Percentiles rank a stretch among this genome's conserved stretches.
Conservation (phyloP, 2,113 vertebrate genomes). For the Ailuropoda melanoleuca region DNA sequence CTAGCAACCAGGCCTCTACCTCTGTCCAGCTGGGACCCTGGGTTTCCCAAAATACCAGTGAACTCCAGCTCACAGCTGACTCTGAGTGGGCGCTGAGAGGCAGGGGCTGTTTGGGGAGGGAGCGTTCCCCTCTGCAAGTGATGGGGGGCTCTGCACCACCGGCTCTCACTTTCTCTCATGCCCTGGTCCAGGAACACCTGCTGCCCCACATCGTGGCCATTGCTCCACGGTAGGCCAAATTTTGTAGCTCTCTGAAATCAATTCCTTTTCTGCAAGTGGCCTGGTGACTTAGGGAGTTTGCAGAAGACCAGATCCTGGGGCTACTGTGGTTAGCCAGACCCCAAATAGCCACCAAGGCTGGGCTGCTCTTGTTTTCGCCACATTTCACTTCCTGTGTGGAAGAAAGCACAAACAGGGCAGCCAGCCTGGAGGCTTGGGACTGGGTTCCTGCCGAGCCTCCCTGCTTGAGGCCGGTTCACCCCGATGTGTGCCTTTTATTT, state of each 20-base stretch:
- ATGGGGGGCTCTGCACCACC: rapidly evolving
- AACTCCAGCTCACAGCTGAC: not conserved
- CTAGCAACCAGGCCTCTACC: not conserved
- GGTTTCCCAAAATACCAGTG: not conserved
- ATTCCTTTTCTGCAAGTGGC: not conserved
- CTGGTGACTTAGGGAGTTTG: not conserved
- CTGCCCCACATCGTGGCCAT: rapidly evolving
- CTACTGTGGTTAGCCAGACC: not conserved
- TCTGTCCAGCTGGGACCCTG: not conserved
- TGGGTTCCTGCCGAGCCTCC: not conserved
- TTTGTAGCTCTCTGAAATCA: not conserved
- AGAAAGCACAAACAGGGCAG: not conserved
- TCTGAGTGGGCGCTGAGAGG: not conserved
- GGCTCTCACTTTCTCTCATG: not conserved
- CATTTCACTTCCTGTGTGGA: not conserved
- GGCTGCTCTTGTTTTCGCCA: not conserved
- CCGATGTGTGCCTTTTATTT: not conserved
- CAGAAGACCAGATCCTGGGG: not conserved
- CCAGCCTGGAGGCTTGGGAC: not conserved
- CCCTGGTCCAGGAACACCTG: not conserved
- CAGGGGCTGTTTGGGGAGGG: not conserved
- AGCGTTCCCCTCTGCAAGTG: not conserved
- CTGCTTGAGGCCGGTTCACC: not conserved
- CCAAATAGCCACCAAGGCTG: not conserved
- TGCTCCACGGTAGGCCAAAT: not conserved